A percentile compares a stretch with the other conserved stretches of the same genome.
Conservation (phyloP, 2,888 invertebrate species). For the Stegophylla sp. region DNA sequence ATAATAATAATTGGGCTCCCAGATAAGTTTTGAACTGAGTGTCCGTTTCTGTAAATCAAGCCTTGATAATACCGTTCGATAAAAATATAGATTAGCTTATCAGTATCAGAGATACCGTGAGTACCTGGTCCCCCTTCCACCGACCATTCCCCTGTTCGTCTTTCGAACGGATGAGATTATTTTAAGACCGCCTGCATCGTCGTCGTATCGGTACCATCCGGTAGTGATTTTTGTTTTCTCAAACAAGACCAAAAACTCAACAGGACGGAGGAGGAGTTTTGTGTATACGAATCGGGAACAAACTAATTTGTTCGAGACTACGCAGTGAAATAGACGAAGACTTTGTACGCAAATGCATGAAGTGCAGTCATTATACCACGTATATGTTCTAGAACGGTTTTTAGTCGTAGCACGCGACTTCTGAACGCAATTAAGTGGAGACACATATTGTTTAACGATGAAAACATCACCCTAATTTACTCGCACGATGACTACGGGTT, state of each 20-base stretch:
- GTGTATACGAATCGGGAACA: not conserved
- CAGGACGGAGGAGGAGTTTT: not conserved
- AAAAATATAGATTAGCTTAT: not conserved
- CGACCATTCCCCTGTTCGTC: no score
- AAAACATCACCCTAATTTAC: conserved; percentile 43
- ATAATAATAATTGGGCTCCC: no score
- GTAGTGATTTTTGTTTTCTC: not conserved
- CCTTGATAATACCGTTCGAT: no score
- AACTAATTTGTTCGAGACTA: not conserved
- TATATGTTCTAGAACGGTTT: conserved; percentile 4
- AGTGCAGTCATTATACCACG: conserved; percentile 9
- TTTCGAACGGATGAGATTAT: not conserved
- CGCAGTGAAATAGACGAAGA: not conserved
- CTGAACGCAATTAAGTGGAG: conserved; percentile 15
- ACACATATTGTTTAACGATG: not conserved
- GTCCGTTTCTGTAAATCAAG: no score
- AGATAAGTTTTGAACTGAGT: no score
- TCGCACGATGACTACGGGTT: conserved; percentile 34
- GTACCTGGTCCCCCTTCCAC: no score
- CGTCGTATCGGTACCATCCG: not conserved
- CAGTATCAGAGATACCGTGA: no score
- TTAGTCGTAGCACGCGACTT: not conserved
- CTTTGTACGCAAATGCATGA: conserved; percentile 1
- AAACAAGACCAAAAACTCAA: not conserved
- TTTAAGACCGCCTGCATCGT: conserved; percentile 4